A percentile compares a stretch with the other conserved stretches of the same genome.
Conservation (phyloP, 1,140 invertebrate genomes). For the Pogonomyrmex barbatus region DNA sequence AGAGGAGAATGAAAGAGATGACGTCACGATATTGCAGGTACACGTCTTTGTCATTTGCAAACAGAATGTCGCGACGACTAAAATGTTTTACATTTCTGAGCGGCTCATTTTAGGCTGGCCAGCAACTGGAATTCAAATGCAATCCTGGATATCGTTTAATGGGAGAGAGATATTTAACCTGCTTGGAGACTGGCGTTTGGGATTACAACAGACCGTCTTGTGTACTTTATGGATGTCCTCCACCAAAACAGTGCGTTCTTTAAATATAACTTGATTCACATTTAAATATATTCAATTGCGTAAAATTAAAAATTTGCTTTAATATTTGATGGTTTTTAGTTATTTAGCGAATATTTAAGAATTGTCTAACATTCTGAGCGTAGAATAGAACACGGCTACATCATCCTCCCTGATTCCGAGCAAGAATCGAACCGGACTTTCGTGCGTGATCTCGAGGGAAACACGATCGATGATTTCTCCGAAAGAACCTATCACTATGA, state of each 20-base stretch:
- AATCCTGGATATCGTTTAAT: slow-evolving; percentile 81
- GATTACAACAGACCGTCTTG: slow-evolving; percentile 82
- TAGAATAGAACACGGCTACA: slow-evolving; percentile 72
- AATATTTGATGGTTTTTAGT: background rate
- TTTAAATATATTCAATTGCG: background rate
- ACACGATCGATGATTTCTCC: slow-evolving; percentile 26
- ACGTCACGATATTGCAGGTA: slow-evolving; percentile 80
- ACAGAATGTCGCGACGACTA: background rate
- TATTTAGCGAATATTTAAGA: background rate
- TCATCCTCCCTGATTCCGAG: slow-evolving; percentile 31
- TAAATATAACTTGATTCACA: background rate
- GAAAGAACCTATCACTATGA: slow-evolving; percentile 68
- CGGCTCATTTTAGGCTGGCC: slow-evolving; percentile 77
- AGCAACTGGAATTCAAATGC: slow-evolving; percentile 86
- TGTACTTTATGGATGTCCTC: slow-evolving; percentile 72
- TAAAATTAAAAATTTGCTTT: background rate
- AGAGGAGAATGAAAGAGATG: slow-evolving; percentile 80
- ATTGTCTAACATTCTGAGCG: background rate
- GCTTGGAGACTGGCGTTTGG: slow-evolving; percentile 85
- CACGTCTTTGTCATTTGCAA: background rate
- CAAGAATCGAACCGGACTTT: slow-evolving; percentile 22
- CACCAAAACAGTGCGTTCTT: slow-evolving; percentile 72
- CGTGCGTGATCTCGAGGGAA: background rate
- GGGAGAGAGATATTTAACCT: slow-evolving; percentile 84
- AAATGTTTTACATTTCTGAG: background rate